These are phyloP conservation scores for Melanitta fusca DNA, from an alignment of 2,797 vertebrate species.

Conservation along the genomic window DNA sequence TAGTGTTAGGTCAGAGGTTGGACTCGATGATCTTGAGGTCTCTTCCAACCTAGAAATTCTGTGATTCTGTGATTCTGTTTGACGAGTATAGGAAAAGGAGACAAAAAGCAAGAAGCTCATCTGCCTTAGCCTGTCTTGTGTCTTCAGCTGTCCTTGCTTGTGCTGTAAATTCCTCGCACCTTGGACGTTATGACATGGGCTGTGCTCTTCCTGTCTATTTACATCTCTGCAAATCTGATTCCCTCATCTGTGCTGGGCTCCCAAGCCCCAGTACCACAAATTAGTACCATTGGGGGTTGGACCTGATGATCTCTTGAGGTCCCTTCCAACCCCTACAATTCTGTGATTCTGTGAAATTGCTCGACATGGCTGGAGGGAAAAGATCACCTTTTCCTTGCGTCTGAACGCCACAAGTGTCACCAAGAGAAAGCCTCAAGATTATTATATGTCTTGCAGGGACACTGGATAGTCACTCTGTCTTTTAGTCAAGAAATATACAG, in stretches of 20 bases:
- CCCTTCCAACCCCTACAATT: too few relatives aligned
- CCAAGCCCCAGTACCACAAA: neutral
- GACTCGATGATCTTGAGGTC: too few relatives aligned
- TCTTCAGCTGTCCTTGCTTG: neutral
- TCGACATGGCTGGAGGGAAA: neutral
- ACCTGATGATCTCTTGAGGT: too few relatives aligned
- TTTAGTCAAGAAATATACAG: neutral
- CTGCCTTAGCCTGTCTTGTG: neutral
- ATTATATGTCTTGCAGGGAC: neutral
- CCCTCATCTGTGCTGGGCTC: neutral
- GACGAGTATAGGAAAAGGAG: neutral
- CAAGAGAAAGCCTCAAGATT: neutral
- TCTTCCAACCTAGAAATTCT: too few relatives aligned
- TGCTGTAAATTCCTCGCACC: neutral
- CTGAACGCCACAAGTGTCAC: neutral
- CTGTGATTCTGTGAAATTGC: neutral
- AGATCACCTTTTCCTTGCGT: neutral
- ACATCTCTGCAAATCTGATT: neutral
- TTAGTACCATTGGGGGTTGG: too few relatives aligned
- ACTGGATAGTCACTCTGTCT: neutral
- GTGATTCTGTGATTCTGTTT: too few relatives aligned
- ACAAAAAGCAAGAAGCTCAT: neutral
- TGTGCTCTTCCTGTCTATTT: neutral
- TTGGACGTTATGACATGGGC: neutral
- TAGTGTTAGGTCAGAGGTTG: too few relatives aligned